phyloP scores from a whole-genome alignment of 2,113 vertebrate genomes.

The Plotosus lineatus region DNA sequence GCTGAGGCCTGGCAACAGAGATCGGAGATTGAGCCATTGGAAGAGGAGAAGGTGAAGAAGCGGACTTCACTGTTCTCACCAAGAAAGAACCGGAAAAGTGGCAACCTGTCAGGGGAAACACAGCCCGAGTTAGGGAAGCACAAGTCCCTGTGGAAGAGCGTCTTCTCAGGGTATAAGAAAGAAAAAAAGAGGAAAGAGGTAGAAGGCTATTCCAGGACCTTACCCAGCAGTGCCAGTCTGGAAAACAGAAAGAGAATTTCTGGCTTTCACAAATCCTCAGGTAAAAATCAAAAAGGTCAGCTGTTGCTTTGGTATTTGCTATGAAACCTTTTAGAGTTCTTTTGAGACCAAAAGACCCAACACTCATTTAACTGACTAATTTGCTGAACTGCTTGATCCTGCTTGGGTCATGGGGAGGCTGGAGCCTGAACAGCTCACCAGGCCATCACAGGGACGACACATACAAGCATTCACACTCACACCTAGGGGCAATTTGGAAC shows the following conservation, averaged over 20 bases:
- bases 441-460: too few species aligned
- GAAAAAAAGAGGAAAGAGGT: slow-evolving; percentile 81
- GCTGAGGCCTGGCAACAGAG: neutral
- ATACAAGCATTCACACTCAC: too few species aligned
- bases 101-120: slow-evolving; percentile 63
- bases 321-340: neutral
- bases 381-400: too few species aligned
- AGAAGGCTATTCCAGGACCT: slow-evolving; percentile 74
- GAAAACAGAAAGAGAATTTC: slow-evolving; percentile 70
- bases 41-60: slow-evolving; percentile 77
- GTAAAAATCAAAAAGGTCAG: neutral
- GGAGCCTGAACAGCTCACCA: too few species aligned
- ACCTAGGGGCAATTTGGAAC: too few species aligned
- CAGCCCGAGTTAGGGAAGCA: slow-evolving; percentile 74
- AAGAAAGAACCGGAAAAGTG: slow-evolving; percentile 78
- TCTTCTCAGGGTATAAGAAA: slow-evolving; percentile 84
- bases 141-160: slow-evolving; percentile 80
- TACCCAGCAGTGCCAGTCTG: slow-evolving; percentile 71
- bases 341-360: too few species aligned
- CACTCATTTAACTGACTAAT: too few species aligned
- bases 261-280: slow-evolving; percentile 49
- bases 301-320: neutral
- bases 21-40: slow-evolving; percentile 16
- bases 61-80: slow-evolving; percentile 83
- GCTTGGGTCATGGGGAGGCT: too few species aligned